Conservation (phyloP, 1,140 invertebrate genomes). For the Potamilus streckersoni region DNA sequence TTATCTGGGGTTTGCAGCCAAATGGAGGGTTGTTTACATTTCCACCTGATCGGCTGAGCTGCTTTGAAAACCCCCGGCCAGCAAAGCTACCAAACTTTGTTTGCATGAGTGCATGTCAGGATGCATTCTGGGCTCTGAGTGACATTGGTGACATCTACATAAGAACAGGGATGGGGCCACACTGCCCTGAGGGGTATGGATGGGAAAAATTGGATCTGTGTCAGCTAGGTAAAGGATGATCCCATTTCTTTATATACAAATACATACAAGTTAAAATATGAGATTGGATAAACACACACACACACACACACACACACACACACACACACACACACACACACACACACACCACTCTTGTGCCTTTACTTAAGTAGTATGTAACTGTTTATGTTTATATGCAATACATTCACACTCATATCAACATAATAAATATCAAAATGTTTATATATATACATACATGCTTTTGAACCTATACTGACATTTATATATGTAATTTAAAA, state of each 20-base stretch:
- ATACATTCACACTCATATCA: background rate
- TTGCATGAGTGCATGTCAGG: slow-evolving; percentile 62
- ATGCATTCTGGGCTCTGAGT: slow-evolving; percentile 70
- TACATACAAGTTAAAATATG: background rate
- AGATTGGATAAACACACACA: too few species aligned
- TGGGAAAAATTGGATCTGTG: slow-evolving; percentile 69
- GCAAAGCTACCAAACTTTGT: slow-evolving; percentile 37
- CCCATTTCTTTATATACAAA: background rate
- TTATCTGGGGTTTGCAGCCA: slow-evolving; percentile 67
- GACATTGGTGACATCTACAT: slow-evolving; percentile 67
- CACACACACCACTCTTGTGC: background rate
- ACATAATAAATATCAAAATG: background rate
- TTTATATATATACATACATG: background rate
- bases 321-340: background rate
- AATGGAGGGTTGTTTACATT: slow-evolving; percentile 67
- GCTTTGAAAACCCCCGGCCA: slow-evolving; percentile 31
- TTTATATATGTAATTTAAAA: too few species aligned
- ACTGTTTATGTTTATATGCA: background rate
- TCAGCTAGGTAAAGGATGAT: slow-evolving; percentile 66
- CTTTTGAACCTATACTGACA: too few species aligned
- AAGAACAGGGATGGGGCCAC: slow-evolving; percentile 65
- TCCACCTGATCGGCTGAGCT: slow-evolving; percentile 40
- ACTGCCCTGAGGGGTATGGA: slow-evolving; percentile 61
- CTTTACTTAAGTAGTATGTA: background rate
- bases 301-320: background rate